Evolutionary conservation across 2,888 invertebrate species (phyloP), one percentile per base, ranked within the genome.

Genomic region (Troilus luridus): DNA sequence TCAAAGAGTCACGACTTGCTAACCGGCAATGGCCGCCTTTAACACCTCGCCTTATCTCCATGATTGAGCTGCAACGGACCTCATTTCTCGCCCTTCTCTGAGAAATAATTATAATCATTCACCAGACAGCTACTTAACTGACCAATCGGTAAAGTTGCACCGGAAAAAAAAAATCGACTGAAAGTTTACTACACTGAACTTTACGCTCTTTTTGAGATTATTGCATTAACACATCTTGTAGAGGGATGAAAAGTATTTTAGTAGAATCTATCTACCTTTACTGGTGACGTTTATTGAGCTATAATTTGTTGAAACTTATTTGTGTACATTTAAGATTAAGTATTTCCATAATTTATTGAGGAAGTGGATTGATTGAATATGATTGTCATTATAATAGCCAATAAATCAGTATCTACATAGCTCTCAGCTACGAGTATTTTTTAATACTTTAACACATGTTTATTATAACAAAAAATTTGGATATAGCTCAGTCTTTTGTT

Each of bases 1-100:
- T 85, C 56, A 85, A 56, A 58, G 21, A 85, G 85, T 85, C 85
- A 85, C 85, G 85, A 85, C 85, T 85, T 19, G n/a, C 85, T 85
- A 85, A 85, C 85, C 85, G 56, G 56, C 3, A 85, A 85, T 85
- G n/a, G 85, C 56, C 85, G 56, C 24, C 81, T 56, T 85, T 85
- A 56, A 85, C 85, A 85, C 85, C 85, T 85, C 85, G 5, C 10
- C 56, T 56, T 56, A 85, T 9, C 85, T 56, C 41, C 85, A n/a
- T 85, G 85, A 85, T 85, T 85, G 56, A 85, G 85, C 56, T 85
- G 85, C 85, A 85, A 85, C 85, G 5, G 85, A 58, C 85, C 56
- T 56, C 56, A 12, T 85, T 56, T 56, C 56, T 85, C n/a, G 21
- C 85, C n/a, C 11, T 56, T 21, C 21, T n/a, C 56, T 3, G 21